Base-by-base conservation (phyloP, 1,140 invertebrate genomes). In the Aporrectodea caliginosa region DNA sequence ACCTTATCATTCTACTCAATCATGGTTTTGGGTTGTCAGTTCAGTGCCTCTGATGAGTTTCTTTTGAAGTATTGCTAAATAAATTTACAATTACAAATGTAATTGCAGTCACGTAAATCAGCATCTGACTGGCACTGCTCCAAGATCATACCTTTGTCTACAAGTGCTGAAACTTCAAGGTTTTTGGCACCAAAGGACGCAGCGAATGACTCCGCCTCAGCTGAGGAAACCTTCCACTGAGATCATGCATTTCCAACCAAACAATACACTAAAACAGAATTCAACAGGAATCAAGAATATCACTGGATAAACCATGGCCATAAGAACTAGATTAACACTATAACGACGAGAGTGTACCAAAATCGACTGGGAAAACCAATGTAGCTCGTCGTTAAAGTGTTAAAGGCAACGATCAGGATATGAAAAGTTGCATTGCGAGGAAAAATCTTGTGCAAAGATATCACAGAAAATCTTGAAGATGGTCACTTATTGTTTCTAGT, bases 161-260 rank as follows among this genome's bases (percentile, higher is more conserved):
- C 22, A 58, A 58, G 43, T 58, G 43, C 43, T 12, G 43, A 58
- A 58, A 58, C 43, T 58, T 58, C 43, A 58, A 58, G 22, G 43
- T 58, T 58, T 22, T 58, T 58, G 6, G 43, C 43, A 12, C 43
- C 43, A 58, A 58, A 6, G 22, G 43, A 58, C 6, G 43, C 43
- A 6, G 43, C 43, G 22, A 58, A 58, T 22, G 43, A 58, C 43
- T 58, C 43, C 6, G 43, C 43, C 43, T 58, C 43, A 12, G 43
- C 43, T 22, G 43, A 12, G 6, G 43, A 58, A 6, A 58, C 43
- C 43, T 58, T 58, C 22, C 81, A 1, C 27, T 27, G 43, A 88
- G 84, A 82, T 89, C 88, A 83, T 81, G 80, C 81, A 81, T 89
- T 89, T 34, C 88, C 88, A 72, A 89, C 82, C 16, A 89, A 80